Conservation (phyloP, 2,888 invertebrate genomes). For the Linnaemya vulpina region DNA sequence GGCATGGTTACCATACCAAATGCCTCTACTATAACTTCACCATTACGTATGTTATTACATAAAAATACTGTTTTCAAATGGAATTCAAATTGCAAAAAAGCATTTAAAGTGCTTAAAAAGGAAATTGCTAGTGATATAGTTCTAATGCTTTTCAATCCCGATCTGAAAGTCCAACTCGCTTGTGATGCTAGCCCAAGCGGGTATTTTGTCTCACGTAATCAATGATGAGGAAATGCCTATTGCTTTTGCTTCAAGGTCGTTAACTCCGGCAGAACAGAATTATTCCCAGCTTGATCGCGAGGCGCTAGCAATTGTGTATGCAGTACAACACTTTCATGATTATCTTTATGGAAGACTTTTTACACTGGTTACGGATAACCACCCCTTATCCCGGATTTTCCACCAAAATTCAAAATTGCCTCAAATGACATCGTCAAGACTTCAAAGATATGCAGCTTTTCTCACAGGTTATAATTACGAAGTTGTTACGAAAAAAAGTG, state of each 20-base stretch:
- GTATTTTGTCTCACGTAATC: background rate
- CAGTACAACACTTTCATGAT: slow-evolving; percentile 42
- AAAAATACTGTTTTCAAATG: background rate
- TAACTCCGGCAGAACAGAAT: background rate
- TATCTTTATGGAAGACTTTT: slow-evolving; percentile 58
- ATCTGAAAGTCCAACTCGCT: background rate
- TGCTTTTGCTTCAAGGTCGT: background rate
- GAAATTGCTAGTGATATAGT: slow-evolving; percentile 1
- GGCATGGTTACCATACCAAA: slow-evolving; percentile 4
- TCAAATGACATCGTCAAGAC: background rate
- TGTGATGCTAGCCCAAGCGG: background rate
- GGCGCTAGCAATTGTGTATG: slow-evolving; percentile 38
- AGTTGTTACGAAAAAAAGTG: slow-evolving; percentile 41
- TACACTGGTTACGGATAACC: slow-evolving; percentile 62
- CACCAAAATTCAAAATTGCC: background rate
- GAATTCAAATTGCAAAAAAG: background rate
- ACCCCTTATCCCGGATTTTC: background rate
- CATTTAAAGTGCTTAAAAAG: background rate
- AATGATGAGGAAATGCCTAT: background rate
- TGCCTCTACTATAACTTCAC: background rate
- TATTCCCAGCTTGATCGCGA: background rate
- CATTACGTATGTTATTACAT: background rate
- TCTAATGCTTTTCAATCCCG: background rate
- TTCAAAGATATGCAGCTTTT: background rate
- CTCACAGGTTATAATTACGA: slow-evolving; percentile 4